Evolutionary conservation across 2,113 vertebrate species (phyloP), one percentile per base, ranked within the genome.

Genomic region (Numenius arquata): DNA sequence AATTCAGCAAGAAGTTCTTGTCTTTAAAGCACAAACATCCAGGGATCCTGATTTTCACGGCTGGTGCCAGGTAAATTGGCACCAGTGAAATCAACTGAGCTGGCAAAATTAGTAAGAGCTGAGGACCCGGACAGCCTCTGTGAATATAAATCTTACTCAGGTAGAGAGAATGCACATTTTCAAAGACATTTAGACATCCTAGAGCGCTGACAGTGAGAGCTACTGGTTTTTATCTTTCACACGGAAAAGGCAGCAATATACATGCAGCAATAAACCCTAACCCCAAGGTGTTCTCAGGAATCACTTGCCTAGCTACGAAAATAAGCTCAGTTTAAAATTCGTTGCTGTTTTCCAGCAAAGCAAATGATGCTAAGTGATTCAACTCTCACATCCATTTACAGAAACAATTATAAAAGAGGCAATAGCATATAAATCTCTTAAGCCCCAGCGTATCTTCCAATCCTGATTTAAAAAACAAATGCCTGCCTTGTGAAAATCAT

Each of bases 381-480:
- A 85, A 94, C 56, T 84, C 86, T 89, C 86, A 80, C 84, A 95
- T 65, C 72, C 67, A 90, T 95, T 95, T 94, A 79, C 75, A 92
- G 75, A 93, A 77, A 88, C 83, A 96, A 96, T 96, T 93, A 94
- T 40, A 74, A 91, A 41, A 94, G 22, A 82, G 56, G 70, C n/a
- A 94, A 89, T 48, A 85, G 79, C 74, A 62, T 20, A 93, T 90
- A 93, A 94, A 94, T 84, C 93, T 94, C 83, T 83, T 63, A 95
- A 62, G 29, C n/a, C 29, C 79, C 53, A 73, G 29, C 5, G 6
- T 91, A 91, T 93, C 85, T 94, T 96, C 72, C 95, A 90, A 92
- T 89, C 36, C 50, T 82, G 53, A 88, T 85, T 96, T 94, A 95
- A 88, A 95, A 96, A 97, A 89, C 95, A 95, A 97, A 94, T 50